Base-by-base conservation (phyloP, 2,888 invertebrate genomes). In the Adelphocoris suturalis region DNA sequence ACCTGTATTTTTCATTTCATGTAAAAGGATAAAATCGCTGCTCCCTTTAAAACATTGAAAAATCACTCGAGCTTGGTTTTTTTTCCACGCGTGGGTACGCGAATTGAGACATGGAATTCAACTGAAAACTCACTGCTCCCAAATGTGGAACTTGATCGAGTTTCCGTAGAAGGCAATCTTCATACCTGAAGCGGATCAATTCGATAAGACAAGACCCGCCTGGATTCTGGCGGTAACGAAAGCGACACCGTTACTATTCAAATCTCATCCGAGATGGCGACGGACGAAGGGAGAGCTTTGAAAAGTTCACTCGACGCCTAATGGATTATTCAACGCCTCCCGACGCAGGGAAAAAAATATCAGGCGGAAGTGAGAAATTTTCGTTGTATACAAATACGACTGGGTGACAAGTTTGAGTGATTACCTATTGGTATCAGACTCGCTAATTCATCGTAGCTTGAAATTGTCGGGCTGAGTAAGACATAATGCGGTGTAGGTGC, bases 301-400 rank as follows among this genome's bases (percentile, higher is more conserved):
- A 23, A 27, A 23, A 68, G 52, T 52, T 52, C 52, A 7, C 5
- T 0, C 11, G 68, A 68, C 68, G 68, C 23, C 68, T 68, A 68
- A 68, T 68, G 68, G 68, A 68, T 68, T 68, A 68, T 68, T 68
- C 68, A 68, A 68, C 68, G 23, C 9, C 19, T 68, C 23, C 68
- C 13, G 19, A 68, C 0, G 68, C 68, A 9, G 68, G n/a, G 68
- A 23, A 23, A 68, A 23, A 57, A 57, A 57, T 37, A 37, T 68
- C 5, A 13, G 68, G 23, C 68, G 68, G 23, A 68, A 68, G 68
- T 68, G 68, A 68, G 68, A 68, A 68, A 68, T 68, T 68, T 68
- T 23, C 68, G 23, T 23, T 23, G 68, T 23, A 68, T 23, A 68
- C 68, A 68, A 68, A 68, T 68, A 68, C 23, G 27, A 23, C 4